phyloP scores from a whole-genome alignment of 2,888 invertebrate species.

The Agrochola litura region DNA sequence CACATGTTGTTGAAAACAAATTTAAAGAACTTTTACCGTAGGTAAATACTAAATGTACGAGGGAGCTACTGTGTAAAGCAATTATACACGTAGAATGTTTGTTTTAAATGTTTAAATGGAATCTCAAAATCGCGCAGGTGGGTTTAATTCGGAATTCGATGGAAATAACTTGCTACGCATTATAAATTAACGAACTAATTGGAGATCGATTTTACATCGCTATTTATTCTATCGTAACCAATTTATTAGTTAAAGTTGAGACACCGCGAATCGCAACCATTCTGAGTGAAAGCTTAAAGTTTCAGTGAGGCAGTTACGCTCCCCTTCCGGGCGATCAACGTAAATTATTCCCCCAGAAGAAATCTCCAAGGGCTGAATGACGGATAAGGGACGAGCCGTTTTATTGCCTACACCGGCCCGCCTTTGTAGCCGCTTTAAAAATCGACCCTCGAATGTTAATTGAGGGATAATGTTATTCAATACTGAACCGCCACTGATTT shows the following conservation, averaged over 20 bases:
- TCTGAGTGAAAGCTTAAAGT: conserved; percentile 90
- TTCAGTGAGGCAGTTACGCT: conserved; percentile 89
- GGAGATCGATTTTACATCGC: conserved; percentile 75
- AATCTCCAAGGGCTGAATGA: conserved; percentile 90
- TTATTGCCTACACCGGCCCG: conserved; percentile 87
- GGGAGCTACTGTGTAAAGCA: not conserved
- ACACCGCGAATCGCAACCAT: conserved; percentile 86
- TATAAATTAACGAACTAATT: conserved; percentile 68
- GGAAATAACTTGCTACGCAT: conserved; percentile 8
- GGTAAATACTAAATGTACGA: conserved; percentile 25
- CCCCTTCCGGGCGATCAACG: conserved; percentile 89
- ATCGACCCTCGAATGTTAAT: conserved; percentile 87
- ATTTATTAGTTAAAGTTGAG: conserved; percentile 88
- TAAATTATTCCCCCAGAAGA: conserved; percentile 90
- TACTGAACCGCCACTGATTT: conserved; percentile 81
- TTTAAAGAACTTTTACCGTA: conserved; percentile 48
- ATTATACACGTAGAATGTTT: conserved; percentile 3
- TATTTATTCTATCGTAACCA: conserved; percentile 83
- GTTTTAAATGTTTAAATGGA: conserved; percentile 7
- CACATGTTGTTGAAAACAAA: conserved; percentile 67
- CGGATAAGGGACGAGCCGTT: conserved; percentile 89
- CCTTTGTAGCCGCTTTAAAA: conserved; percentile 85
- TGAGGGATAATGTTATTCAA: conserved; percentile 88
- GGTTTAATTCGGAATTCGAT: not conserved
- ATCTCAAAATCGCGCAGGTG: not conserved